Conservation (phyloP, 2,113 vertebrate genomes). For the Urocolius indicus region DNA sequence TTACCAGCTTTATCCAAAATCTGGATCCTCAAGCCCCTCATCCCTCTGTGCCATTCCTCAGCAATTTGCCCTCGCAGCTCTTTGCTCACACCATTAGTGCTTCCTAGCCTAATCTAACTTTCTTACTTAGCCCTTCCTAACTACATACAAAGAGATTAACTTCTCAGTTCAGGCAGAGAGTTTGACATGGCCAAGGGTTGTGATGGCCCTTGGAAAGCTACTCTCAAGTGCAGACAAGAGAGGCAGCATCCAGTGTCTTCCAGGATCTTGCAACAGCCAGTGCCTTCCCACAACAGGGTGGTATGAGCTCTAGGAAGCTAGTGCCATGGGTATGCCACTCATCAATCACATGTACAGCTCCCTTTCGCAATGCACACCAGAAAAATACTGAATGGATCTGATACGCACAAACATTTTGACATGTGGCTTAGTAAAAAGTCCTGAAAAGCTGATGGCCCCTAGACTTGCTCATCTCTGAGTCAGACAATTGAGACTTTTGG, state of each 20-base stretch:
- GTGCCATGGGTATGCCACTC: background rate
- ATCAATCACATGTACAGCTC: background rate
- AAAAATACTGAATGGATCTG: background rate
- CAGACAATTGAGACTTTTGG: background rate
- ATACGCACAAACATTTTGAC: background rate
- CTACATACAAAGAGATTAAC: background rate
- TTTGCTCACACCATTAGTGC: background rate
- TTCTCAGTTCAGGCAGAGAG: background rate
- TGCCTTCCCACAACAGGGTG: background rate
- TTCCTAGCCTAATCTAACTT: no score
- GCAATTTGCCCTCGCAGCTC: background rate
- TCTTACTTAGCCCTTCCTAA: background rate
- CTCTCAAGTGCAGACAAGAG: background rate
- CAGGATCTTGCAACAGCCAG: background rate
- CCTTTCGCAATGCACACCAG: background rate
- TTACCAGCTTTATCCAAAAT: background rate
- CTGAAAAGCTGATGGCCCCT: background rate
- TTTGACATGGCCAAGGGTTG: background rate
- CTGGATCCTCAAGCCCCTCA: fast-evolving
- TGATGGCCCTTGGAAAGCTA: background rate
- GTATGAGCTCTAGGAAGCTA: background rate
- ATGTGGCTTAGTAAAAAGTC: background rate
- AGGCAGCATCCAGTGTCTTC: background rate
- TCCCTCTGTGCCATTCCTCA: background rate
- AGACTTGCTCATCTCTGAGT: background rate